Evolutionary conservation across 1,140 invertebrate genomes (phyloP), one percentile per base, ranked within the genome.

Genomic region (Lethocerus indicus): DNA sequence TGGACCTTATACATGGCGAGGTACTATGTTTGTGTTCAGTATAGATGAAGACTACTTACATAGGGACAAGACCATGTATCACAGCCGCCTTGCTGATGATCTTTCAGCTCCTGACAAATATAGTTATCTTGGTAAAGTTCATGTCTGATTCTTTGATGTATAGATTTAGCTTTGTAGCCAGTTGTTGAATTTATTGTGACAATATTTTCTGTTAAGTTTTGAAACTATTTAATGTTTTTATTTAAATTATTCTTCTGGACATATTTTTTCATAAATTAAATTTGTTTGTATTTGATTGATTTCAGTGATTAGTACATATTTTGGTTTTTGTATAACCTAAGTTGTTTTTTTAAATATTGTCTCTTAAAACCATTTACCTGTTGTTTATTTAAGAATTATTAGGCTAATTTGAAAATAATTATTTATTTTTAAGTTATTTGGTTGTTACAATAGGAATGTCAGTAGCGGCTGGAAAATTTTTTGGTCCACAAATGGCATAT

Each of bases 1-100:
- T 2, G 88, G 88, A 0, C 81, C 86, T 0, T 81, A 80, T 55
- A 89, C 82, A 0, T 93, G 87, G 87, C 71, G 82, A 55, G 90
- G 90, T 5, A 90, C 85, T 7, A 69, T 93, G 3, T 92, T 87
- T 61, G 74, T 80, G 7, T 79, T 81, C 37, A 79, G 76, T 50
- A 75, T 87, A 13, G 78, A 73, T 0, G 82, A 83, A 16, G 74
- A 85, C 56, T 81, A 78, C 55, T 64, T 93, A 25, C 64, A 69
- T 40, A 73, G 79, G 29, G 87, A 93, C 59, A 84, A 80, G 61
- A 79, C 73, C 5, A 75, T 80, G 57, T 91, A 91, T 61, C 71
- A 78, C 63, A 75, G 79, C 49, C 71, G 65, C 12, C 54, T 79
- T 42, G 25, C 29, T 24, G 71, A 75, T 57, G 74, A 73, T 41